phyloP scores from a whole-genome alignment of 2,888 invertebrate genomes.

The Nasonia oneida region DNA sequence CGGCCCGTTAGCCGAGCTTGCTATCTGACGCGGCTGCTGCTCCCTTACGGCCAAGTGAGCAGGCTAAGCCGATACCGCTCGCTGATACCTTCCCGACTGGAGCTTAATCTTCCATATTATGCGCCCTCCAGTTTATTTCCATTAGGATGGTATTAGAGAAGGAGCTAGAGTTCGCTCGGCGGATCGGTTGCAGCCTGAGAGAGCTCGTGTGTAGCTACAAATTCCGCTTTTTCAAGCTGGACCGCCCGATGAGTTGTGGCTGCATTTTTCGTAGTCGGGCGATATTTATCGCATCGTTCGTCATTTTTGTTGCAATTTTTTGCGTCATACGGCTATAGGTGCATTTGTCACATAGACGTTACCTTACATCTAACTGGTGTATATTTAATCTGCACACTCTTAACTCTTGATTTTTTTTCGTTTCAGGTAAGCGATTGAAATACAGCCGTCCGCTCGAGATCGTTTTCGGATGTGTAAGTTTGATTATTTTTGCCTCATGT shows the following conservation, averaged over 20 bases:
- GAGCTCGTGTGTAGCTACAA: neutral
- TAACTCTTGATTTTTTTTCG: neutral
- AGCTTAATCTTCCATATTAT: constrained; percentile 58
- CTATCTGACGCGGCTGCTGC: constrained; percentile 14
- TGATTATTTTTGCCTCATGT: neutral
- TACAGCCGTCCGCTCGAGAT: neutral
- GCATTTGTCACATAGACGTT: neutral
- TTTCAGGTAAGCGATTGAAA: neutral
- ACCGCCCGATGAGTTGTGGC: neutral
- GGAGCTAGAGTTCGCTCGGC: neutral
- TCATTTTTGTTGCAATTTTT: neutral
- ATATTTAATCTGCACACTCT: neutral
- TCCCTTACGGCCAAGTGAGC: constrained; percentile 5
- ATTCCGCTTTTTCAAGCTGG: neutral
- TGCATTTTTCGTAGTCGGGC: neutral
- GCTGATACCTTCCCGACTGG: constrained; percentile 16
- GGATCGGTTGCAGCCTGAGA: neutral
- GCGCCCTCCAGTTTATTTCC: constrained; percentile 49
- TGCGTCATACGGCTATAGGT: neutral
- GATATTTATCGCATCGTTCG: neutral
- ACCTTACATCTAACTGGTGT: too few species aligned
- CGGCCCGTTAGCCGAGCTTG: constrained; percentile 49
- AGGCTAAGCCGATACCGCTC: constrained; percentile 46
- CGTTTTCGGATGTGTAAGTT: neutral
- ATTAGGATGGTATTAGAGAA: constrained; percentile 43